phyloP scores from a whole-genome alignment of 2,888 invertebrate species.

The Epinotia demarniana region DNA sequence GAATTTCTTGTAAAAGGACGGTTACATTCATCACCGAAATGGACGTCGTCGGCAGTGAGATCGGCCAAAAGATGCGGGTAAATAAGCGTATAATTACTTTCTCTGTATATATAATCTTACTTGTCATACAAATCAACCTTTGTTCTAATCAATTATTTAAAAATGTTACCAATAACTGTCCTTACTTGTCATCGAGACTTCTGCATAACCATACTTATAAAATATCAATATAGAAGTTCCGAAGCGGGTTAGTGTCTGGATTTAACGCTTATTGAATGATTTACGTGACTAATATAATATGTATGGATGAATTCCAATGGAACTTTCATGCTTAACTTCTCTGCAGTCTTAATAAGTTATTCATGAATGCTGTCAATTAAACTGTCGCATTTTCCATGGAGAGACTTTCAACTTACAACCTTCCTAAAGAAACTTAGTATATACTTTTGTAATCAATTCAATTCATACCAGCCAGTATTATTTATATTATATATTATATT shows the following conservation, averaged over 20 bases:
- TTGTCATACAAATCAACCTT: not conserved
- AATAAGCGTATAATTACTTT: constrained; percentile 55
- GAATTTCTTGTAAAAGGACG: constrained; percentile 38
- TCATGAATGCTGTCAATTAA: no score
- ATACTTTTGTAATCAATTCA: no score
- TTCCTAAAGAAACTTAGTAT: no score
- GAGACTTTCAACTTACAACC: no score
- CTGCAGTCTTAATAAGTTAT: no score
- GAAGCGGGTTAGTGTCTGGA: not conserved
- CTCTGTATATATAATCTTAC: not conserved
- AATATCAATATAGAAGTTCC: not conserved
- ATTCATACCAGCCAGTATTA: no score
- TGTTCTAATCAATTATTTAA: not conserved
- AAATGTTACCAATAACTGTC: not conserved
- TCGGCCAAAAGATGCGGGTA: constrained; percentile 95
- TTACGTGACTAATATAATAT: not conserved
- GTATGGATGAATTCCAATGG: no score
- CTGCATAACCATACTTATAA: constrained; percentile 10
- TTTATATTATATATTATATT: no score
- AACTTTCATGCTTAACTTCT: no score
- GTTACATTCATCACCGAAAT: constrained; percentile 62
- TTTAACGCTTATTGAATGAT: not conserved
- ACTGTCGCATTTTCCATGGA: no score
- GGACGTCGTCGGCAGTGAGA: constrained; percentile 93
- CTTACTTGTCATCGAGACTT: not conserved